Evolutionary conservation across 2,888 invertebrate genomes (phyloP).

Genomic region (Himalopsyche tibetana): DNA sequence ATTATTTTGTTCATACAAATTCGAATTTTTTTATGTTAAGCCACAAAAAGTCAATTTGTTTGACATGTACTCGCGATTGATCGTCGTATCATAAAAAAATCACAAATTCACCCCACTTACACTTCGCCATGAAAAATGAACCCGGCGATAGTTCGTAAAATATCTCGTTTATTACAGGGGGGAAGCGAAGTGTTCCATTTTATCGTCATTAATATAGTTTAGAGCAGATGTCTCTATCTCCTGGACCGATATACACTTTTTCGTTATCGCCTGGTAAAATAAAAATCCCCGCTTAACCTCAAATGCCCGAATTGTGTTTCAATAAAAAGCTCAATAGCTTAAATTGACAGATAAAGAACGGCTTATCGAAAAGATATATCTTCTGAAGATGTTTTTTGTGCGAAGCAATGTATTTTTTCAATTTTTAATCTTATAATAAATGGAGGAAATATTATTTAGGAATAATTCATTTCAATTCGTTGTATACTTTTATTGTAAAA

Average conservation of each 20-base stretch:
- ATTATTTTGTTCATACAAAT: no score
- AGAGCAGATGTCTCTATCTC: constrained; percentile 40
- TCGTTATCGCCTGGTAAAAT: constrained; percentile 31
- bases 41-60: constrained; percentile 21
- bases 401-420: no score
- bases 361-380: background rate
- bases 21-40: constrained; percentile 1
- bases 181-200: constrained; percentile 27
- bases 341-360: constrained; percentile 7
- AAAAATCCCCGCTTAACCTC: constrained; percentile 34
- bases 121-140: constrained; percentile 37
- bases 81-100: constrained; percentile 28
- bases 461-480: no score
- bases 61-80: constrained; percentile 27
- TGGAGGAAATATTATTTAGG: no score
- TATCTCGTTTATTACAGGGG: constrained; percentile 35
- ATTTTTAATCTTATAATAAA: no score
- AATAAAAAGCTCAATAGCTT: constrained; percentile 10
- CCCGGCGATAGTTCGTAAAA: constrained; percentile 38
- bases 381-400: background rate
- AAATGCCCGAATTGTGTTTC: constrained; percentile 32
- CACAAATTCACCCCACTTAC: constrained; percentile 43
- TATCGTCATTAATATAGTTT: constrained; percentile 42
- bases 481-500: no score
- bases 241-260: constrained; percentile 36